Evolutionary conservation across 1,140 invertebrate genomes (phyloP), one percentile per base, ranked within the genome.

Genomic region (Drosophila melanica): DNA sequence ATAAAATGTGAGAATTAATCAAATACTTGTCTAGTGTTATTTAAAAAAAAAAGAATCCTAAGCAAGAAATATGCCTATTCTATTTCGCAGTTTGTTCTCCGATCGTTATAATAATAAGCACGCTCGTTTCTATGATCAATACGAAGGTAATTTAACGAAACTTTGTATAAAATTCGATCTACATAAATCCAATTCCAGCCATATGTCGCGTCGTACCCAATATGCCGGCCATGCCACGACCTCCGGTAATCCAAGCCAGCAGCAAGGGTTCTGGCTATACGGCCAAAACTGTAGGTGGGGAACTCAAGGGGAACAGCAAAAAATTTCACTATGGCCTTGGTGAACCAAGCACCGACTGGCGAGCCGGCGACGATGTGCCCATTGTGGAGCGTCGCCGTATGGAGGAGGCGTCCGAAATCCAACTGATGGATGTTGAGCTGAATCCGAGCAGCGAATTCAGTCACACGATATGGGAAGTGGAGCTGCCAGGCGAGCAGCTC

Each of bases 401-500:
- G 64, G 84, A 89, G 47, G 51, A 78, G 39, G n/a, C 33, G 0
- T 10, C 35, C 2, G 60, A 62, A 2, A 23, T 69, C 0, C 77
- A 90, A 11, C 11, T 89, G 0, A 89, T 89, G 77, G 48, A 35
- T 0, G 14, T 69, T 0, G 55, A 72, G 11, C 14, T 53, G 2
- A 55, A 57, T 5, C 33, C 71, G 2, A n/a, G 3, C 11, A 27
- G 12, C 1, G 65, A 47, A 0, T 75, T 90, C 5, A 89, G 84
- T 41, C 84, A 90, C n/a, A 89, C 66, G 4, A 59, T 90, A 3
- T 89, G 84, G 84, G 8, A 68, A 5, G 12, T 89, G 1, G 76
- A 84, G 14, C 44, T 51, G 57, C 64, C 71, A 1, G 63, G 51
- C 0, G 27, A 84, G 12, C 44, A 63, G 10, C 41, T 16, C 5